Evolutionary conservation across 1,140 invertebrate genomes (phyloP), one percentile per base, ranked within the genome.

Genomic region (Formica exsecta): DNA sequence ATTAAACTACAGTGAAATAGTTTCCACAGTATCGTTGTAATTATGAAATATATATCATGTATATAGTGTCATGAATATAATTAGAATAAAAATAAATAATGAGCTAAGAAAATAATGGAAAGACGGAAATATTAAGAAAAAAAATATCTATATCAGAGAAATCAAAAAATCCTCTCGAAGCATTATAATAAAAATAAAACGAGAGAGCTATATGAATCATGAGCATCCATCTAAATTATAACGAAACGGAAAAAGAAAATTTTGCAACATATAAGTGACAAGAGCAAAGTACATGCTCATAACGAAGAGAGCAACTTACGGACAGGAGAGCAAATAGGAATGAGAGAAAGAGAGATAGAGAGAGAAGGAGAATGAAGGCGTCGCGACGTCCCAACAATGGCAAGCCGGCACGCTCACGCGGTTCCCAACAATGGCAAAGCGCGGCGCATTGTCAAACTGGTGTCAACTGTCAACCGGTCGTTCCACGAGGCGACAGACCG

Each of bases 391-490:
- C 88, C 86, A 91, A 92, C 91, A 93, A 92, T 91, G 87, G 83
- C 81, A 90, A 87, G 74, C 76, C 64, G 75, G 64, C 86, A 92
- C 91, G 92, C 92, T 93, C 85, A 88, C 90, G 87, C 89, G 88
- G 61, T 62, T 92, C 25, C 87, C 87, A 87, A 94, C 94, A 94
- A 94, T 94, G 90, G 92, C 81, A 91, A 57, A 92, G 92, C 90
- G 85, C 91, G 87, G 90, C 77, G 92, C 89, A 92, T 87, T 92
- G 93, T 93, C 93, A 94, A 94, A 93, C 91, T 84, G 91, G 92
- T 94, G 94, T 94, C 94, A 94, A 94, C 93, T 94, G 94, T 94
- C 94, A 93, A 94, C 92, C 91, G 92, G 87, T 89, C 92, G 87
- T 92, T 93, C 90, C 89, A 64, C 89, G 89, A 32, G 88, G 91